Conservation (phyloP, 1,140 invertebrate genomes). For the Drosophila lacertosa region DNA sequence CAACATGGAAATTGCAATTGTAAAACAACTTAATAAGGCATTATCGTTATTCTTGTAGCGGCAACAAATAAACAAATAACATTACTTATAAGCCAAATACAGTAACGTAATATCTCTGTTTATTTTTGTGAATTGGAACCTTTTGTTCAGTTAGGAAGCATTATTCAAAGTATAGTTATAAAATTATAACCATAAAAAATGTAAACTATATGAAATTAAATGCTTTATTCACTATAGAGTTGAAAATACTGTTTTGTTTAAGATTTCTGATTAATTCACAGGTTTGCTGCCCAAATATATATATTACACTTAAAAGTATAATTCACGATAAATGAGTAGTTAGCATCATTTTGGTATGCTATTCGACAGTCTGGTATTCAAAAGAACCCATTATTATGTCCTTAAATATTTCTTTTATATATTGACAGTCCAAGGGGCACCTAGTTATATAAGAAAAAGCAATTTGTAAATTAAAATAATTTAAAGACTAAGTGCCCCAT, state of each 20-base stretch:
- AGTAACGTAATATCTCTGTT: neutral
- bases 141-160: neutral
- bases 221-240: conserved; percentile 2
- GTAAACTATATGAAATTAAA: conserved; percentile 12
- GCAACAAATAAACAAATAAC: neutral
- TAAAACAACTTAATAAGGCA: neutral
- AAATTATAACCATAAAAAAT: conserved; percentile 13
- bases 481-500: too few relatives aligned
- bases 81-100: neutral
- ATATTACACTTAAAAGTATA: too few relatives aligned
- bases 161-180: neutral
- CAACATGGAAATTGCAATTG: neutral
- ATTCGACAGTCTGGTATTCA: too few relatives aligned
- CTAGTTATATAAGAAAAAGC: too few relatives aligned
- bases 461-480: too few relatives aligned
- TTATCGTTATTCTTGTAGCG: neutral
- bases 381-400: too few relatives aligned
- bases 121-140: neutral
- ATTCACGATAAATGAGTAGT: too few relatives aligned
- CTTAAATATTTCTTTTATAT: too few relatives aligned
- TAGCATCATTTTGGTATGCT: too few relatives aligned
- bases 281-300: neutral
- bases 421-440: too few relatives aligned
- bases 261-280: neutral
- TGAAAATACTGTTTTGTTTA: neutral